phyloP scores from a whole-genome alignment of 2,113 vertebrate genomes.

The Bos indicus region DNA sequence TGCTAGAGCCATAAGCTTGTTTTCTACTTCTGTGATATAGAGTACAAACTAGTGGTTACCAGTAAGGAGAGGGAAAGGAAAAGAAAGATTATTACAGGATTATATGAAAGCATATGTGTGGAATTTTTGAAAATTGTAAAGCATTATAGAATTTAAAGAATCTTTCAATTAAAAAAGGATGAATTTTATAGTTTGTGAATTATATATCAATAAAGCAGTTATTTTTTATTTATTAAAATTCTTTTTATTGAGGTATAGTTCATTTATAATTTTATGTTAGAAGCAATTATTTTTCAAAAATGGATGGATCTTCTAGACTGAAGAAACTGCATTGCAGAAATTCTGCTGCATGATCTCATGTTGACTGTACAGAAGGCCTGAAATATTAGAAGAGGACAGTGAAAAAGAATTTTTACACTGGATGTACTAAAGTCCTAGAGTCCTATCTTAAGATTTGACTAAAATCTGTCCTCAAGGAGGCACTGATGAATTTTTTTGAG shows the following conservation, averaged over 20 bases:
- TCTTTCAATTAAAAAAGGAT: not conserved
- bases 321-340: not conserved
- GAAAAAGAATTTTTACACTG: not conserved
- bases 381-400: not conserved
- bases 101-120: not conserved
- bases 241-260: not conserved
- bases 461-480: not conserved
- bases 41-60: not conserved
- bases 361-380: not conserved
- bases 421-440: not conserved
- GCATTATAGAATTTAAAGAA: not conserved
- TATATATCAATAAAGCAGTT: not conserved
- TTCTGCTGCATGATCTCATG: not conserved
- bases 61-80: not conserved
- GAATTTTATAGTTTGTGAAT: not conserved
- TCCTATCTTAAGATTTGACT: not conserved
- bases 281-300: not conserved
- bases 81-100: not conserved
- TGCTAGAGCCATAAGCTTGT: not conserved
- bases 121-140: not conserved
- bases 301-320: not conserved
- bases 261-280: not conserved
- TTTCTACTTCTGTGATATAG: not conserved
- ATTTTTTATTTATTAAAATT: not conserved
- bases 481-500: not conserved